A percentile compares a stretch with the other conserved stretches of the same genome.
Conservation (phyloP, 2,888 invertebrate genomes). For the Amiota minor region DNA sequence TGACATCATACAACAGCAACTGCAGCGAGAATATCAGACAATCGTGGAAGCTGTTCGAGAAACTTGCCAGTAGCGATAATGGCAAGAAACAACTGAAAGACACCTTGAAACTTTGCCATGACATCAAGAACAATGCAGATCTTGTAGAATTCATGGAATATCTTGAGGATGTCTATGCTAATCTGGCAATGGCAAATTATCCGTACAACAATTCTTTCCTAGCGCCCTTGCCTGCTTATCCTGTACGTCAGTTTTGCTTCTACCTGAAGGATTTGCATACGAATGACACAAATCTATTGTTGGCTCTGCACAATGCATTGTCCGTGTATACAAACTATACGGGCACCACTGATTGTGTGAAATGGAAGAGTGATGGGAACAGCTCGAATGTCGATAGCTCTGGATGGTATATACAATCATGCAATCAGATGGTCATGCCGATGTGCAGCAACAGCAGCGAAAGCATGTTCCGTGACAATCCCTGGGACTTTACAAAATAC, state of each 20-base stretch:
- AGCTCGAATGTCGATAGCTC: slow-evolving; percentile 71
- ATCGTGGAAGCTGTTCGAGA: slow-evolving; percentile 86
- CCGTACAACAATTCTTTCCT: slow-evolving; percentile 91
- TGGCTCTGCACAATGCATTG: slow-evolving; percentile 80
- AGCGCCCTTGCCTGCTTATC: slow-evolving; percentile 86
- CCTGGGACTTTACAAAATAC: slow-evolving; percentile 83
- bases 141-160: slow-evolving; percentile 79
- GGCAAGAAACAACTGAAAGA: slow-evolving; percentile 82
- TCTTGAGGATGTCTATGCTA: slow-evolving; percentile 82
- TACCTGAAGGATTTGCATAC: slow-evolving; percentile 71
- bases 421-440: slow-evolving; percentile 98
- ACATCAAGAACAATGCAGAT: slow-evolving; percentile 77
- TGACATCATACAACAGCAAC: slow-evolving; percentile 68
- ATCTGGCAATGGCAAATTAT: slow-evolving; percentile 95
- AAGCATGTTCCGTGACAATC: slow-evolving; percentile 87
- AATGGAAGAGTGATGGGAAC: slow-evolving; percentile 79
- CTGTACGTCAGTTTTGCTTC: slow-evolving; percentile 80
- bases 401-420: slow-evolving; percentile 88
- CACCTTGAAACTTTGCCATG: slow-evolving; percentile 84
- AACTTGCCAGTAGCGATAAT: slow-evolving; percentile 76
- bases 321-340: slow-evolving; percentile 88
- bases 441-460: slow-evolving; percentile 84
- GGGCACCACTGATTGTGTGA: slow-evolving; percentile 80
- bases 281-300: slow-evolving; percentile 49
- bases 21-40: slow-evolving; percentile 83